Conservation (phyloP, 2,888 invertebrate genomes). For the Drosophila falleni region DNA sequence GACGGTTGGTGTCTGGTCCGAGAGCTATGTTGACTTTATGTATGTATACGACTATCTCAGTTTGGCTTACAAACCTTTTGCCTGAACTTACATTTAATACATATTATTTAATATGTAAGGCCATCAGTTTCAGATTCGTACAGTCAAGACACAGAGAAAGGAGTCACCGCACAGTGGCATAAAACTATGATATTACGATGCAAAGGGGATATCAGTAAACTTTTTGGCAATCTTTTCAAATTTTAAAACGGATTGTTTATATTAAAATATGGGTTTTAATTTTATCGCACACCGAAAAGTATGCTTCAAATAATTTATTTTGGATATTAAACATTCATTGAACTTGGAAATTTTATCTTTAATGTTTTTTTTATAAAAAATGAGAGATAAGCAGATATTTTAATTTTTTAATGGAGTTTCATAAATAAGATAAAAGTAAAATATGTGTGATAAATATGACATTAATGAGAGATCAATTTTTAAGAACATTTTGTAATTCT, state of each 20-base stretch:
- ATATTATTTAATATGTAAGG: conserved; percentile 26
- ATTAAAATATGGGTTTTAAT: background rate
- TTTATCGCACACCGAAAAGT: background rate
- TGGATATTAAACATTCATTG: background rate
- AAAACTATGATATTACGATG: conserved; percentile 36
- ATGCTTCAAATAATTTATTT: background rate
- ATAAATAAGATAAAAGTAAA: background rate
- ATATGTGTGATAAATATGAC: background rate
- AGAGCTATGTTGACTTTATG: conserved; percentile 42
- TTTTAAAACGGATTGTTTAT: background rate
- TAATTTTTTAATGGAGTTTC: background rate
- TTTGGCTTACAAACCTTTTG: conserved; percentile 74
- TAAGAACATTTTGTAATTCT: background rate
- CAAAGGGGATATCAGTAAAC: conserved; percentile 6
- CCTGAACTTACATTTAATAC: conserved; percentile 42
- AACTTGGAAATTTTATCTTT: background rate
- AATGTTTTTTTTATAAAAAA: background rate
- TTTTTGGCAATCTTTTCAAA: background rate
- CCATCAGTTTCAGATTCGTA: conserved; percentile 40
- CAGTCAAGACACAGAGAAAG: conserved; percentile 47
- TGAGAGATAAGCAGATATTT: background rate
- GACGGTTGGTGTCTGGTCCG: conserved; percentile 60
- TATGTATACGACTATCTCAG: conserved; percentile 41
- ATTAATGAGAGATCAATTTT: background rate
- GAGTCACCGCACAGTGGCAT: conserved; percentile 57